phyloP scores from a whole-genome alignment of 2,113 vertebrate species.

The Eonycteris spelaea region DNA sequence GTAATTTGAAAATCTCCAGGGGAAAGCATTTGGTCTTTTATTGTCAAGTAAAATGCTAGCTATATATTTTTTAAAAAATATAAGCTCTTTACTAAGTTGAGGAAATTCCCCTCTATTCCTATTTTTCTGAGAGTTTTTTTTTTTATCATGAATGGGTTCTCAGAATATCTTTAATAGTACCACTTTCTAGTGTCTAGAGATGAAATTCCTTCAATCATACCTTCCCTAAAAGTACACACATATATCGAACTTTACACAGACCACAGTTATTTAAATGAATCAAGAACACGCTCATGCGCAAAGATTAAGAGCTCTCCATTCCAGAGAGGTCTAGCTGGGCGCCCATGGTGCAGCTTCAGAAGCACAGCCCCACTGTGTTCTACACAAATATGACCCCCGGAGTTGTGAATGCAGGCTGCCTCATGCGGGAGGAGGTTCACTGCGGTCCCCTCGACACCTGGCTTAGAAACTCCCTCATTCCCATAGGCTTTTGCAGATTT shows the following conservation, averaged over 20 bases:
- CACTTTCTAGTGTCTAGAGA: not conserved
- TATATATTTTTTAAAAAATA: not conserved
- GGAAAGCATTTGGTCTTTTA: not conserved
- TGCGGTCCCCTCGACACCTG: not conserved
- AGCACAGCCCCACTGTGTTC: not conserved
- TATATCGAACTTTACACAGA: not conserved
- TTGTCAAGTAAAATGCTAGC: not conserved
- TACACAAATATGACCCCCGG: not conserved
- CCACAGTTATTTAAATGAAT: not conserved
- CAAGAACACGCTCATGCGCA: not conserved
- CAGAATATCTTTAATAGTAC: not conserved
- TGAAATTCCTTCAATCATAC: not conserved
- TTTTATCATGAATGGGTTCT: not conserved
- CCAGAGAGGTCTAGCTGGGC: fast-evolving
- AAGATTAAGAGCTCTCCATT: not conserved
- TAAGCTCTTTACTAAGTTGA: not conserved
- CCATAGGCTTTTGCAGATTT: not conserved
- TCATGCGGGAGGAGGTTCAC: not conserved
- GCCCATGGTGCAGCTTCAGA: not conserved
- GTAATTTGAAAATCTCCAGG: not conserved
- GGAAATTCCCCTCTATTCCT: not conserved
- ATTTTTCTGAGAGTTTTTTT: not conserved
- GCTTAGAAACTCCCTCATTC: not conserved
- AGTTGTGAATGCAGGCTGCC: not conserved
- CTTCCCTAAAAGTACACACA: not conserved